Percentiles rank a stretch among this genome's conserved stretches.
phyloP scores from a whole-genome alignment of 2,113 vertebrate genomes.

The Cervus canadensis region DNA sequence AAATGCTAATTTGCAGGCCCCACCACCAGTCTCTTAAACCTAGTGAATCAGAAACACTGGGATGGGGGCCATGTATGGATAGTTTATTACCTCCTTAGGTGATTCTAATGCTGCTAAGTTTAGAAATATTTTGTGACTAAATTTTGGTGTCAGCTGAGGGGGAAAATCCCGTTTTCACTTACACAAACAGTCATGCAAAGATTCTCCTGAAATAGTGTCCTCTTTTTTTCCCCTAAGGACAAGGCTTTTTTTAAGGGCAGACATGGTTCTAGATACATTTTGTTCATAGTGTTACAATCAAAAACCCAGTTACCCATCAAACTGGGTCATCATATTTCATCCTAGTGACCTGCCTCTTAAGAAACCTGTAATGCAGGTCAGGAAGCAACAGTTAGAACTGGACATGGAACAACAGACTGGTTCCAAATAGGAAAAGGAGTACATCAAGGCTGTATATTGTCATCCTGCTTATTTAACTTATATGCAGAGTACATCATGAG shows the following conservation, averaged over 20 bases:
- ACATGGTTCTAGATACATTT: not conserved
- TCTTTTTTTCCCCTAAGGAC: not conserved
- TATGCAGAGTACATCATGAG: no score
- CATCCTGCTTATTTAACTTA: no score
- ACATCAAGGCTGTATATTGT: no score
- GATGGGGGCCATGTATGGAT: rapidly evolving
- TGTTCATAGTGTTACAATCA: not conserved
- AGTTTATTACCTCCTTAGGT: not conserved
- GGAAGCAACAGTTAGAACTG: no score
- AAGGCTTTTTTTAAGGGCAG: not conserved
- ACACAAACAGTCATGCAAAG: not conserved
- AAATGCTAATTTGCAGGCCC: not conserved
- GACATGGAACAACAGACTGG: no score
- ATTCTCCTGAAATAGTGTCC: not conserved
- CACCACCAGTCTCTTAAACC: not conserved
- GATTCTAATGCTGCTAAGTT: not conserved
- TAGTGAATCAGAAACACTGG: not conserved
- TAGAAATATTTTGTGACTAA: not conserved
- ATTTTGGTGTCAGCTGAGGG: not conserved
- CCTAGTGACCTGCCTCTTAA: not conserved
- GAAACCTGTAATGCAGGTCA: no score
- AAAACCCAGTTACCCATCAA: not conserved
- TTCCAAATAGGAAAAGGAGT: no score
- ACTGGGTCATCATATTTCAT: not conserved
- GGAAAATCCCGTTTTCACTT: not conserved